phyloP scores from a whole-genome alignment of 2,888 invertebrate species.

The Digitonthophagus gazella region DNA sequence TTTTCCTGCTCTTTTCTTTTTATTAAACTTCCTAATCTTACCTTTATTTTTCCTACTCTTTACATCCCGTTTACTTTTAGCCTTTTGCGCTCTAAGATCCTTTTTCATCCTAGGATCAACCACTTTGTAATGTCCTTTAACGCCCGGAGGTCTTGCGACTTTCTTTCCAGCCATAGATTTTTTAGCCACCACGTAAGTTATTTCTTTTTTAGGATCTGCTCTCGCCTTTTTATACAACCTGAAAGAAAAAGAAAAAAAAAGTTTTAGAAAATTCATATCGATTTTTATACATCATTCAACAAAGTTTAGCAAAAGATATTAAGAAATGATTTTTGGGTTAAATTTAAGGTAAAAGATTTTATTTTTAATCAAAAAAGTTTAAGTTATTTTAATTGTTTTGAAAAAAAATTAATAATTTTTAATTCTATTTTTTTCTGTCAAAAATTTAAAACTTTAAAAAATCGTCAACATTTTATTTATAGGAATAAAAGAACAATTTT shows the following conservation, averaged over 20 bases:
- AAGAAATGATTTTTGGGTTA: too few species aligned
- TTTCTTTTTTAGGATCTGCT: conserved; percentile 80
- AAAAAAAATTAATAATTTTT: too few species aligned
- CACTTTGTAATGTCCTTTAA: conserved; percentile 90
- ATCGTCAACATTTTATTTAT: too few species aligned
- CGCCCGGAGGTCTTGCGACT: conserved; percentile 77
- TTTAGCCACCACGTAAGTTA: conserved; percentile 92
- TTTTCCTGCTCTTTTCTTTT: conserved; percentile 15
- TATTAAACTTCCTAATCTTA: conserved; percentile 19
- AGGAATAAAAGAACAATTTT: too few species aligned
- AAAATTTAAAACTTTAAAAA: too few species aligned
- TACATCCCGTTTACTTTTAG: conserved; percentile 42
- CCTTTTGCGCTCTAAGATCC: conserved; percentile 71
- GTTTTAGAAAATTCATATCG: conserved; percentile 11
- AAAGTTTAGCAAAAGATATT: too few species aligned
- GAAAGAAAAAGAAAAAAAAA: conserved; percentile 37
- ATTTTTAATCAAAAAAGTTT: too few species aligned
- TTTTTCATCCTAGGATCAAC: conserved; percentile 97
- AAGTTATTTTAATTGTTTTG: too few species aligned
- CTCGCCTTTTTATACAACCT: conserved; percentile 90
- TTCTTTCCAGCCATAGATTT: conserved; percentile 77
- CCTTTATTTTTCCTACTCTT: conserved; percentile 20
- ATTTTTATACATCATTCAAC: conserved; percentile 14
- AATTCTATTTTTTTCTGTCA: too few species aligned
- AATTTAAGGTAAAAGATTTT: too few species aligned